Evolutionary conservation across 2,888 invertebrate species (phyloP).

Genomic region (Polyommatus iphigenia): DNA sequence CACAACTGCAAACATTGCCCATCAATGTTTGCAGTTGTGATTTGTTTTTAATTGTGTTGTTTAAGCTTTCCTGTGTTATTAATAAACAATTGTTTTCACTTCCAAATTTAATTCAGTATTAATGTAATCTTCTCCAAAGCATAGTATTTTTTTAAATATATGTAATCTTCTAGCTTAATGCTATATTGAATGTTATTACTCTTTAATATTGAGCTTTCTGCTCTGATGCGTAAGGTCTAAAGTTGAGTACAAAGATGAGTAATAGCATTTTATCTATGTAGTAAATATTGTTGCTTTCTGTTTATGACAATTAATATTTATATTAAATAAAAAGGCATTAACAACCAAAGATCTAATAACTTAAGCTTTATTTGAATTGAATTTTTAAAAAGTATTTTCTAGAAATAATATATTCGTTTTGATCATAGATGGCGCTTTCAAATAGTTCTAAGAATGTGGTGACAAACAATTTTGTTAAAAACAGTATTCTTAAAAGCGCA

Average conservation of each 20-base stretch:
- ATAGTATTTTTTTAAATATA: conserved; percentile 58
- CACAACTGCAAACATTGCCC: too few relatives aligned
- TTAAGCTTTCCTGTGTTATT: conserved; percentile 39
- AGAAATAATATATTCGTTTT: neutral
- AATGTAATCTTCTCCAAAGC: conserved; percentile 56
- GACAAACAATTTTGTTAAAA: neutral
- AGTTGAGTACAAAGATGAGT: conserved; percentile 53
- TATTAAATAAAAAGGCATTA: neutral
- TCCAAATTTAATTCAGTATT: conserved; percentile 58
- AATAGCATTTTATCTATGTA: conserved; percentile 31
- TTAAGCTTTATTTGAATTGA: neutral
- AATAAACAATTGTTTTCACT: conserved; percentile 28
- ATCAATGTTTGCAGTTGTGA: conserved; percentile 4
- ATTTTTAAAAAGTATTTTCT: neutral
- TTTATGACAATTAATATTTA: conserved; percentile 27
- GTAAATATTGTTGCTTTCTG: conserved; percentile 31
- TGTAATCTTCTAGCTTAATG: conserved; percentile 26
- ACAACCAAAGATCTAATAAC: neutral
- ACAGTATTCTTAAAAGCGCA: neutral
- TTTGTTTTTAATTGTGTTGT: conserved; percentile 31
- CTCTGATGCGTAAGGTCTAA: conserved; percentile 48
- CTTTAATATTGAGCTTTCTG: conserved; percentile 34
- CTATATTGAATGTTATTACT: conserved; percentile 31
- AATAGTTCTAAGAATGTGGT: neutral
- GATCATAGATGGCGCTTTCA: neutral